Base-by-base conservation (phyloP, 2,888 invertebrate species). In the Rhorus exstirpatorius region DNA sequence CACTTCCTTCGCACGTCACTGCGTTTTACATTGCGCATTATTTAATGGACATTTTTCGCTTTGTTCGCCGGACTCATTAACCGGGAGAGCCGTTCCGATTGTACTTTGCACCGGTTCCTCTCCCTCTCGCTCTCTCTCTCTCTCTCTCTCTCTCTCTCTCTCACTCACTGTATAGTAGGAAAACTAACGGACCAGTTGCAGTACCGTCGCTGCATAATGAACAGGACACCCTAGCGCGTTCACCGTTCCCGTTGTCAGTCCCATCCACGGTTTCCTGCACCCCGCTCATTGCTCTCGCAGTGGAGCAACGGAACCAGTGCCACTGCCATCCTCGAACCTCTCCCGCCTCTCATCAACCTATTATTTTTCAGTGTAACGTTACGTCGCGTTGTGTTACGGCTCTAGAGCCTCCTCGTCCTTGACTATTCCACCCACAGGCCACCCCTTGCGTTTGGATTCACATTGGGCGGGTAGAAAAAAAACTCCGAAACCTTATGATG, bases 41-140 rank as follows among this genome's bases (percentile, higher is more conserved):
- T 91, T 91, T 91, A 91, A 91, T 91, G 91, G 88, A 90, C 89
- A 90, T 91, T 91, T 91, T 91, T 91, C 91, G 90, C 91, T 91
- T 91, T 91, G 90, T 90, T 90, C 90, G 87, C 87, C 88, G 86
- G 89, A 91, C 91, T 91, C 91, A 91, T 91, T 91, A 91, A 91
- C 90, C 89, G 87, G 89, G 87, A 61, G 60, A 65, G 75, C 60
- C 86, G 84, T 86, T 89, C 88, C 90, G 91, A 91, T 91, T 90
- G 90, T 91, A 91, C 91, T 89, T 90, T 90, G 88, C 88, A 86
- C 86, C 86, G 87, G 89, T 88, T 86, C 86, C 67, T 88, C 75
- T 63, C 41, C 41, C 41, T 70, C 24, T 53, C n/a, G n/a, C n/a
- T n/a, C n/a, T n/a, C n/a, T n/a, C n/a, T n/a, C n/a, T n/a, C n/a